Evolutionary conservation across 2,797 vertebrate species (phyloP).

Genomic region (Notolepis coatsorum): DNA sequence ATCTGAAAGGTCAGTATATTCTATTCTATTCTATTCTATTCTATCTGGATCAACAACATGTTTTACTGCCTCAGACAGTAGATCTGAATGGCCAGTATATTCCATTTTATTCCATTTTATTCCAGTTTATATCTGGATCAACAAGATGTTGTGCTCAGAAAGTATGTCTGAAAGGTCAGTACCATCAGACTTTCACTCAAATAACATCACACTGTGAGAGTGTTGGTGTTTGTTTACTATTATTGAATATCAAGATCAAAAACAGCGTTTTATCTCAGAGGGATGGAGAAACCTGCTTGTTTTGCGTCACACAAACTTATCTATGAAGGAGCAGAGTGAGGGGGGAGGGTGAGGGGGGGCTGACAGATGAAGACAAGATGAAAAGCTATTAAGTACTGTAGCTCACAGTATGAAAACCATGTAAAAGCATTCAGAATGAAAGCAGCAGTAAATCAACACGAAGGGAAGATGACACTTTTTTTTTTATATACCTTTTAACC

Average conservation of each 20-base stretch:
- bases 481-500: no score
- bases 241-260: constrained; percentile 33
- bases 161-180: constrained; percentile 16
- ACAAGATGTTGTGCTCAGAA: constrained; percentile 9
- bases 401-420: constrained; percentile 28
- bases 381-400: no score
- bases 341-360: no score
- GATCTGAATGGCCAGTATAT: constrained; percentile 10
- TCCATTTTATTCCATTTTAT: no score
- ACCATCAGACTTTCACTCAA: constrained; percentile 21
- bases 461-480: no score
- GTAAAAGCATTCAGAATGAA: constrained; percentile 28
- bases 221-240: constrained; percentile 10
- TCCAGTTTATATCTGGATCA: constrained; percentile 28
- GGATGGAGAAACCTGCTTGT: background rate
- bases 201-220: constrained; percentile 22
- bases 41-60: constrained; percentile 23
- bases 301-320: background rate
- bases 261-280: background rate
- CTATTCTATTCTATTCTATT: no score
- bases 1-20: constrained; percentile 13
- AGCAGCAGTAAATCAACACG: background rate
- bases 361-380: no score
- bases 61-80: background rate
- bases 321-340: constrained; percentile 22